Conservation (phyloP, 2,113 vertebrate species). For the Apteryx mantelli region DNA sequence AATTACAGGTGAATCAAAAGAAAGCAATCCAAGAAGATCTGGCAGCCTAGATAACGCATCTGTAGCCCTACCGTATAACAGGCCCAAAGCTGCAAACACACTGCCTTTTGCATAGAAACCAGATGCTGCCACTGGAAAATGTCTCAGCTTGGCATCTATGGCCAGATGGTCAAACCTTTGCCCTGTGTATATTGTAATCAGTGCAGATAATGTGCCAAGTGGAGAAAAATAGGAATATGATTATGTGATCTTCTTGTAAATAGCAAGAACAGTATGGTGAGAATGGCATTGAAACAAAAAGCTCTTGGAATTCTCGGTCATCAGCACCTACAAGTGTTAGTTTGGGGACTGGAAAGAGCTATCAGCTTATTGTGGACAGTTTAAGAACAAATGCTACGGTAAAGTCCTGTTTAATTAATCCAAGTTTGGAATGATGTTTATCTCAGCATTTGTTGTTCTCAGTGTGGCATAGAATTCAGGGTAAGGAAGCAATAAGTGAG, state of each 20-base stretch:
- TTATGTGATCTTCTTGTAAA: background rate
- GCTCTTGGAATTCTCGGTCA: background rate
- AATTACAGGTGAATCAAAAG: background rate
- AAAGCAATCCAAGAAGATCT: background rate
- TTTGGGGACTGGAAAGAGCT: background rate
- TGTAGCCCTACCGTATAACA: background rate
- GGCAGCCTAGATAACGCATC: background rate
- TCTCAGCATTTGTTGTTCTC: background rate
- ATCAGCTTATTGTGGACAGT: background rate
- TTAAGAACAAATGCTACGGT: background rate
- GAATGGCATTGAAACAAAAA: background rate
- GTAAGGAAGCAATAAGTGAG: background rate
- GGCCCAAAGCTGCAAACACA: conserved; percentile 34
- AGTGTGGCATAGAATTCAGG: background rate
- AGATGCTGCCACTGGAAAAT: conserved; percentile 55
- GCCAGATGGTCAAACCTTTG: conserved; percentile 52
- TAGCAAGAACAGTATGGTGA: background rate
- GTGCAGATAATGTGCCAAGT: conserved; percentile 26
- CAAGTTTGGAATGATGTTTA: background rate
- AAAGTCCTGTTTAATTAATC: background rate
- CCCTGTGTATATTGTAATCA: background rate
- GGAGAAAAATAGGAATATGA: background rate
- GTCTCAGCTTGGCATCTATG: conserved; percentile 36
- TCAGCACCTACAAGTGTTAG: background rate
- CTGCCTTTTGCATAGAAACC: conserved; percentile 25